Evolutionary conservation across 2,797 vertebrate species (phyloP), one percentile per base, ranked within the genome.

Genomic region (Sorex maritimensis): DNA sequence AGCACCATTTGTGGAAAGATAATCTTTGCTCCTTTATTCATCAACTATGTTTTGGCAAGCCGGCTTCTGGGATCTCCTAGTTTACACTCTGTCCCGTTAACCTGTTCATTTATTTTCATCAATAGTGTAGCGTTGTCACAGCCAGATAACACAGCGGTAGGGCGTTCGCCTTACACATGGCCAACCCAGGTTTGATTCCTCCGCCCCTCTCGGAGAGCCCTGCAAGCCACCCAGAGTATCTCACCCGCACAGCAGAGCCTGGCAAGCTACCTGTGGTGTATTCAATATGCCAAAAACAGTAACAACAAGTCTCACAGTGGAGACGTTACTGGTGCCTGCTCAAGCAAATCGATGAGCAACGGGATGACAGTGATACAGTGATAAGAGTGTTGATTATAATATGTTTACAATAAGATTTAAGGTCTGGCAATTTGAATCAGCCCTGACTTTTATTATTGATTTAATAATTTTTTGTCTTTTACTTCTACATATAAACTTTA

Each of bases 391-490:
- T 68, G 52, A 21, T 90, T 63, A 68, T 24, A 49, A 1, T 86
- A 69, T 11, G 24, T 81, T 73, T 79, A 46, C 2, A 49, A 34
- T 46, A 69, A 58, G n/a, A 24, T 49, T 38, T 69, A 2, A 69
- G 52, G 41, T 87, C 28, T 12, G 1, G 15, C 11, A 77, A 1
- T 84, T 21, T 63, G 78, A 5, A 12, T 69, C 3, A 52, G 49
- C 73, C 79, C 69, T 19, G 11, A 38, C 30, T 86, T 86, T 82
- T 23, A 21, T 8, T 81, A 30, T 34, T 23, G 1, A 63, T 14
- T 52, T 92, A 12, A 14, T 17, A 77, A 9, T 55, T 72, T 38
- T 73, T 8, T 17, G 11, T 90, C 49, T 92, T 92, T 73, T 63
- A 34, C 24, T 21, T 74, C 13, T 87, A 30, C 14, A 17, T 58